Evolutionary conservation across 2,113 vertebrate genomes (phyloP), one percentile per base, ranked within the genome.

Genomic region (Probosciger aterrimus): DNA sequence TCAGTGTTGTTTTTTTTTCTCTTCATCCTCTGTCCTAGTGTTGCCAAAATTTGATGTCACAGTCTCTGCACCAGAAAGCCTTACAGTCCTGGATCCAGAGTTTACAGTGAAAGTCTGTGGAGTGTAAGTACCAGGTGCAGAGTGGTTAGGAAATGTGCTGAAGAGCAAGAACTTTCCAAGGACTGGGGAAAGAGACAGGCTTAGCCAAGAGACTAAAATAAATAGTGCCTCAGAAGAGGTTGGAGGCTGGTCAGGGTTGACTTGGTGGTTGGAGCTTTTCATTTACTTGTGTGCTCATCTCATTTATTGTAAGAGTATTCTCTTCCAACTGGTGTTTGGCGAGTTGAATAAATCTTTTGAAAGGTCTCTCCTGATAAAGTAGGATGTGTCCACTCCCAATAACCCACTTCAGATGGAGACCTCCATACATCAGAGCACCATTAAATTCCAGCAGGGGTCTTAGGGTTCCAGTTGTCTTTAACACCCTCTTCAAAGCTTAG

Each of bases 41-140:
- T 50, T 97, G 85, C 98, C 98, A 41, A 97, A 95, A 91, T 97
- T 97, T 88, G 83, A 95, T 30, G 44, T 96, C 57, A 87, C 60
- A 18, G 10, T 98, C 70, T 80, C 65, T 19, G 83, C 84, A 88
- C 96, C 98, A 41, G 91, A 57, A 59, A 91, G 81, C 7, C 63
- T 98, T 33, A 95, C 97, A 65, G 55, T 97, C 47, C 69, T 96
- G 95, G 96, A 97, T 75, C 65, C 68, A 1, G 92, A 91, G 47
- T 88, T 98, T 53, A 49, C 55, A 30, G 91, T 96, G 49, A 96
- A 93, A 81, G 92, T 95, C 43, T 97, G 93, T 33, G 92, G 88
- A 22, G 37, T 19, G 98, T 98, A 97, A 97, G 97, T 97, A 90
- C 28, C 18, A 59, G 3, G 2, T 50, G 13, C 22, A 88, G 47